These are phyloP conservation scores for Norana najaformis DNA, from an alignment of 2,888 invertebrate genomes.

Conservation along the genomic window DNA sequence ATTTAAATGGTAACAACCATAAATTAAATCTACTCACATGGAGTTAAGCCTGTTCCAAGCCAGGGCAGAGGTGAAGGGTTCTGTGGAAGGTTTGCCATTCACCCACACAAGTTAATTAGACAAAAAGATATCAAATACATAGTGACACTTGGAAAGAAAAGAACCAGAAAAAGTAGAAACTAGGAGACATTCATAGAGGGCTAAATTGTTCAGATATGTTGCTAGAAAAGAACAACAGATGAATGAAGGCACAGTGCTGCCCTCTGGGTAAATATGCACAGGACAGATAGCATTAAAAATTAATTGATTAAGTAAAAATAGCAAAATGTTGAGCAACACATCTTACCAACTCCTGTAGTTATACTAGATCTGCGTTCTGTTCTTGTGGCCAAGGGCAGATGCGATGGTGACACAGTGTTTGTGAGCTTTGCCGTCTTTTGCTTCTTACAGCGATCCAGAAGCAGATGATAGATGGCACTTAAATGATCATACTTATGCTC, in stretches of 20 bases:
- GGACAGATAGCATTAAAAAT: no score
- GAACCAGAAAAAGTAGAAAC: not conserved
- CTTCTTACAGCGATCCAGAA: conserved; percentile 70
- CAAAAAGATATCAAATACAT: no score
- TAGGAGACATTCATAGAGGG: not conserved
- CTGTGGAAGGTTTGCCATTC: no score
- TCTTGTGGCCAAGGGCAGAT: conserved; percentile 57
- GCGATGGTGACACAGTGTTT: conserved; percentile 39
- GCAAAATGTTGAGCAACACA: not conserved
- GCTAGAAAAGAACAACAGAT: not conserved
- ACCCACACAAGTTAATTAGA: no score
- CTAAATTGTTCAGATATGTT: not conserved
- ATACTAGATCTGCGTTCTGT: conserved; percentile 64
- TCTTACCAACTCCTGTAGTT: conserved; percentile 63
- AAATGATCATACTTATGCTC: conserved; percentile 87
- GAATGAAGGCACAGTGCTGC: not conserved
- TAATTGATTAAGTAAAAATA: no score
- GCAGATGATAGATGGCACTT: conserved; percentile 88
- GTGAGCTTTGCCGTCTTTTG: conserved; percentile 39
- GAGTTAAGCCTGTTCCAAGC: no score
- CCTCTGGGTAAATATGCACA: not conserved
- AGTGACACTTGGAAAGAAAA: not conserved
- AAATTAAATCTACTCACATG: no score
- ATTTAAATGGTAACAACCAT: no score
- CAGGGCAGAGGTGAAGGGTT: no score